Percentiles rank a stretch among this genome's conserved stretches.
Conservation (phyloP, 1,140 invertebrate genomes). For the Euwallacea similis region DNA sequence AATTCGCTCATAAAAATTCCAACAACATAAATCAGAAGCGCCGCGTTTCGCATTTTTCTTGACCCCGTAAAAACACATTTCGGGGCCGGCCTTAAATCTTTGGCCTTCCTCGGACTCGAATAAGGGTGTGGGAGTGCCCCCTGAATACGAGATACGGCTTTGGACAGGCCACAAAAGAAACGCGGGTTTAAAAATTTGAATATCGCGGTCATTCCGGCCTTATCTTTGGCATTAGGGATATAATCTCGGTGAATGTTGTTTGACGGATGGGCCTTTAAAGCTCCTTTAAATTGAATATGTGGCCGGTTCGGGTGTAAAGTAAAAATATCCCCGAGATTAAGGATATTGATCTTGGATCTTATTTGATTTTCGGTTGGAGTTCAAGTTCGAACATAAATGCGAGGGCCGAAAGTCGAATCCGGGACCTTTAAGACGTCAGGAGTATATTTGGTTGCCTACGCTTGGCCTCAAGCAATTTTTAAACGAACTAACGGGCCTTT, state of each 20-base stretch:
- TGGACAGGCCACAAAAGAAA: conserved; percentile 50
- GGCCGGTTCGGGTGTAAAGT: conserved; percentile 8
- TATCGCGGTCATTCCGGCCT: conserved; percentile 55
- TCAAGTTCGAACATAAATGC: too few relatives aligned
- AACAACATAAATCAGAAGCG: not conserved
- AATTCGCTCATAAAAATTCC: conserved; percentile 2
- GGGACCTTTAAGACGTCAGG: too few relatives aligned
- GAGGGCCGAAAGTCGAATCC: too few relatives aligned
- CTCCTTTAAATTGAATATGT: conserved; percentile 21
- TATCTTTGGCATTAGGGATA: conserved; percentile 52
- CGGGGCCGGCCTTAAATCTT: conserved; percentile 34
- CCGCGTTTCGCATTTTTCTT: conserved; percentile 20
- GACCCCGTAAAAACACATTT: conserved; percentile 31
- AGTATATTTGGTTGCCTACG: too few relatives aligned
- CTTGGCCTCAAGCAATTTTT: too few relatives aligned
- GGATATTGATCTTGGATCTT: too few relatives aligned
- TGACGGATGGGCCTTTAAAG: conserved; percentile 48
- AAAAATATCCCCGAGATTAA: too few relatives aligned
- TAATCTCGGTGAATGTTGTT: conserved; percentile 47
- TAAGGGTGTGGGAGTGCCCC: conserved; percentile 44
- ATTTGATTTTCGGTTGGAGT: too few relatives aligned
- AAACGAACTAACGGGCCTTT: too few relatives aligned
- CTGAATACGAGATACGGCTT: conserved; percentile 49
- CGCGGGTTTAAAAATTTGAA: conserved; percentile 55
- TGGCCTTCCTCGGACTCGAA: conserved; percentile 38